Base-by-base conservation (phyloP, 2,888 invertebrate species). In the Tricholauxania praeusta region DNA sequence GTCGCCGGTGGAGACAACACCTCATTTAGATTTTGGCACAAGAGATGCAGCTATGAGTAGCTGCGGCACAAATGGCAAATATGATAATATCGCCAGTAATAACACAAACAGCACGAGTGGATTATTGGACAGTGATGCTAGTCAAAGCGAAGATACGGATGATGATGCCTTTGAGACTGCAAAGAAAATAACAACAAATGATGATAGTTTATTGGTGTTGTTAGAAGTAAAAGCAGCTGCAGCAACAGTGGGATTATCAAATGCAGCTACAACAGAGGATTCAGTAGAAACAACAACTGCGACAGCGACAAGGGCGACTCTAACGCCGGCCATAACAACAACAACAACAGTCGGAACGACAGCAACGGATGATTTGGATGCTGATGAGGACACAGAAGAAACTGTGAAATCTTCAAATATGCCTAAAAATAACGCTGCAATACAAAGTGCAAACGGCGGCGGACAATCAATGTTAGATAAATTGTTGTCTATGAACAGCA, bases 401-500 rank as follows among this genome's bases (percentile, higher is more conserved):
- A 86, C 86, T 7, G 82, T 85, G 32, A 85, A 83, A 22, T 76
- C 78, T 39, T 69, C 75, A 53, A 78, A 77, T 65, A 76, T 74
- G 28, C 71, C 74, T 55, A 76, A 76, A 48, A 67, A 69, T 17
- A 78, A 77, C 62, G 62, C 66, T 51, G 67, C 75, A 17, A 73
- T 71, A 57, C 74, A 74, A 49, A 78, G 79, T 8, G 78, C 79
- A 47, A 62, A 62, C n/a, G 60, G 60, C 17, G 51, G 51, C 5
- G 74, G 79, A 1, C 86, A 86, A 77, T 86, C 86, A 15, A 86
- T 86, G 82, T 78, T 86, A 12, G 86, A 86, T 76, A 86, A 86
- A 75, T 73, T 86, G 72, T 75, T 86, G 6, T 85, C 86, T 7
- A 86, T 87, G 85, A 86, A 87, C 71, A 86, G 86, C 70, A 85